Evolutionary conservation across 2,888 invertebrate genomes (phyloP), one percentile per base, ranked within the genome.

Genomic region (Lypha dubia): DNA sequence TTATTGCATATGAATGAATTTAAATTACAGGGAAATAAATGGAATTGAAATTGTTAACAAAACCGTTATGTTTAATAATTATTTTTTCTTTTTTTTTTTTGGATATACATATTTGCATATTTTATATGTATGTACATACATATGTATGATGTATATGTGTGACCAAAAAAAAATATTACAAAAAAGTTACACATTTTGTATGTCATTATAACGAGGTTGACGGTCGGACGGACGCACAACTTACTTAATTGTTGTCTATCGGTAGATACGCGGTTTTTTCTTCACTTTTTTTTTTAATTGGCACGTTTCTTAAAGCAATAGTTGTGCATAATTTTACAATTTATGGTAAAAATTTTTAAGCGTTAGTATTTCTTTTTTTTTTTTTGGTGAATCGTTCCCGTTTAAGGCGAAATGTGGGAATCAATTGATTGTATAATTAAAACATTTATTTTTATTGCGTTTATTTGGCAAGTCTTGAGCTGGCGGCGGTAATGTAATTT

Each of bases 261-360:
- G 20, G 20, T 22, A 35, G 35, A 22, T 28, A 46, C 46, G 35
- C 24, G 35, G 20, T 7, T 60, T 73, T 60, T 73, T n/a, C n/a
- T n/a, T n/a, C n/a, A n/a, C n/a, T n/a, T n/a, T n/a, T n/a, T n/a
- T n/a, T n/a, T n/a, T n/a, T n/a, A n/a, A n/a, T n/a, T 87, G 90
- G 90, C 91, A 90, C 91, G 90, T 90, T 79, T 75, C 79, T 76
- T 89, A 87, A 86, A 86, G 89, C 86, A 90, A 90, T 86, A 81
- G 2, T 7, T 58, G n/a, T 17, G 41, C 41, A 68, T 56, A 79
- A 68, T 75, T 65, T 49, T 58, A 65, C 20, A 77, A 68, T 38
- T 49, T 35, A 46, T 71, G 46, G 46, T 79, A 58, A 56, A n/a
- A 41, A 76, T 38, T 35, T 51, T 28, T 65, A 44, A n/a, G n/a